Base-by-base conservation (phyloP, 1,140 invertebrate genomes). In the Anagrus nilaparvatae region DNA sequence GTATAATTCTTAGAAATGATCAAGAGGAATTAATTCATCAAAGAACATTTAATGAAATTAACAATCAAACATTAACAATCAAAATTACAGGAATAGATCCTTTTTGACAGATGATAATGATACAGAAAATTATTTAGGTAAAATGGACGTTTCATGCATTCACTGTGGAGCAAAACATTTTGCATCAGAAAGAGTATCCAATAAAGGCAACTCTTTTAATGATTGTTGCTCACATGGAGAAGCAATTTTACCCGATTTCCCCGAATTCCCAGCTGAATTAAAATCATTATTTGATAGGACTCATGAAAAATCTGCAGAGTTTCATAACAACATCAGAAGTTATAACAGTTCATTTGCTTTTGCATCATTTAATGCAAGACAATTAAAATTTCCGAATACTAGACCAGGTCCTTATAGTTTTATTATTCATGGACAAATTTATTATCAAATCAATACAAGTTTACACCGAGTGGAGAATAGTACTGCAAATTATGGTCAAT, bases 301-400 rank as follows among this genome's bases (percentile, higher is more conserved):
- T 20, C 3, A 48, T 48, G 33, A 28, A 24, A 40, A 39, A 21
- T 46, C 38, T 16, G 5, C 7, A 16, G 3, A 33, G 17, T 40
- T 34, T 29, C 34, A 23, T 13, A 16, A 45, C 9, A 8, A 13
- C 3, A 45, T 40, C n/a, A 10, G 36, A 23, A 16, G 21, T 31
- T 33, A 31, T 17, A 45, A 40, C 20, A 45, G 23, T 34, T 12
- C 30, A 13, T 39, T 45, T 36, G 14, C 42, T 17, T 43, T 43
- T 29, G 42, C 42, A 19, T 36, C 42, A n/a, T 36, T 43, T 4
- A 39, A 45, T 45, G 43, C 43, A 8, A 45, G 40, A 39, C 34
- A 39, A 40, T n/a, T 33, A n/a, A 14, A 45, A 21, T 45, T 45
- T 3, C 25, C 19, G 3, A 19, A 5, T 2, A 19, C 17, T 33